These are phyloP conservation scores for Exocentrus adspersus DNA, from an alignment of 2,888 invertebrate species.

Conservation along the genomic window DNA sequence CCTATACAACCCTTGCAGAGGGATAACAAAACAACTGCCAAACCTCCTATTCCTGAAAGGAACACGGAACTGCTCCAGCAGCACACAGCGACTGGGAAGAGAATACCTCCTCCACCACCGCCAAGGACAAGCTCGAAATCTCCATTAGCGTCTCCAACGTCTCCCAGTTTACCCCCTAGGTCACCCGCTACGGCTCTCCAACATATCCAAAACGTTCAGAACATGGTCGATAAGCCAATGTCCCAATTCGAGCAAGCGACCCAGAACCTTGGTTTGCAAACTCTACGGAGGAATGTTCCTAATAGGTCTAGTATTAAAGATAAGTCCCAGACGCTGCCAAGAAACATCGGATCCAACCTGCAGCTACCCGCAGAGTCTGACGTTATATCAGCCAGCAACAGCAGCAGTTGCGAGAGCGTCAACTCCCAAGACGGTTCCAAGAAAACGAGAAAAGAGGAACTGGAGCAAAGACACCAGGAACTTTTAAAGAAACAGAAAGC, in stretches of 20 bases:
- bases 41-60: slow-evolving; percentile 86
- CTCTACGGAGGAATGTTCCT: slow-evolving; percentile 58
- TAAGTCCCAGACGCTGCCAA: slow-evolving; percentile 62
- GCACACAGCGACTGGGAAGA: slow-evolving; percentile 73
- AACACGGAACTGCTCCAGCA: slow-evolving; percentile 81
- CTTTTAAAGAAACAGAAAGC: slow-evolving; percentile 87
- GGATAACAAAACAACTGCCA: slow-evolving; percentile 66
- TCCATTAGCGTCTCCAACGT: slow-evolving; percentile 85
- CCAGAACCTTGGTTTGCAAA: slow-evolving; percentile 62
- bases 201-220: slow-evolving; percentile 62
- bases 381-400: slow-evolving; percentile 70
- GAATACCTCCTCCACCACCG: slow-evolving; percentile 90
- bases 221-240: slow-evolving; percentile 60
- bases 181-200: slow-evolving; percentile 63
- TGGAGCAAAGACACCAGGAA: slow-evolving; percentile 90
- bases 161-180: slow-evolving; percentile 73
- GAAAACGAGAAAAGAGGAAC: slow-evolving; percentile 74
- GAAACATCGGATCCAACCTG: slow-evolving; percentile 62
- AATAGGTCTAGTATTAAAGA: slow-evolving; percentile 62
- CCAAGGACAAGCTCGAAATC: slow-evolving; percentile 91
- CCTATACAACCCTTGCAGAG: slow-evolving; percentile 72
- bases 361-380: slow-evolving; percentile 52
- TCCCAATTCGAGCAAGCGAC: slow-evolving; percentile 62
- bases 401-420: slow-evolving; percentile 80
- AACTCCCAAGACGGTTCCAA: slow-evolving; percentile 78